Base-by-base conservation (phyloP, 2,888 invertebrate species). In the Hyppa rectilinea region DNA sequence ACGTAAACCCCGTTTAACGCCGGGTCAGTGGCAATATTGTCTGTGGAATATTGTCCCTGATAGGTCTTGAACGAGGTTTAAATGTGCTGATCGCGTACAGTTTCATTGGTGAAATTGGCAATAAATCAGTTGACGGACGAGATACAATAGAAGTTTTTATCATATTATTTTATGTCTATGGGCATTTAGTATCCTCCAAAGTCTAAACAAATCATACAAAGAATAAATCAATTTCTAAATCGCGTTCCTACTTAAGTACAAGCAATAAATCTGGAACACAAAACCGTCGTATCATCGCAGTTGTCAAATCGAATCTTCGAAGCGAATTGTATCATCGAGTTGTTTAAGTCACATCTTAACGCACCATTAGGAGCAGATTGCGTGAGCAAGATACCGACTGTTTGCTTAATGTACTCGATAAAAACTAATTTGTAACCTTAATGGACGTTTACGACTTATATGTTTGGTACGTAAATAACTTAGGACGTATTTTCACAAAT, bases 341-440 rank as follows among this genome's bases (percentile, higher is more conserved):
- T 90, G 90, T 92, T 89, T 90, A 92, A 92, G 90, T 92, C 91
- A 85, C 92, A 92, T 92, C 92, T 93, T 92, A 92, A 92, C 94
- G 94, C 91, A 88, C 91, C 94, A 95, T 95, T 94, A 93, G 91
- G 89, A 87, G 81, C 91, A 91, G 94, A 94, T 94, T 92, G 93
- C 92, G 92, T 93, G 93, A 92, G 90, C 88, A 87, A 91, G 92
- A 92, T 92, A 88, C 89, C 88, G 90, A 92, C 88, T 92, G 92
- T 94, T 93, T 93, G 92, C 91, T 89, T 94, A 94, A 95, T 94
- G 94, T 93, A 89, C 88, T 90, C 87, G 89, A 91, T 90, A 89
- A 93, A 93, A 93, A 93, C 89, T 91, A 90, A 94, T 94, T 94
- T 94, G 92, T 92, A 88, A 84, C 86, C 81, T 17, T 75, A 72